A percentile compares a stretch with the other conserved stretches of the same genome.
Conservation (phyloP, 2,888 invertebrate species). For the Drosophila peninsularis region DNA sequence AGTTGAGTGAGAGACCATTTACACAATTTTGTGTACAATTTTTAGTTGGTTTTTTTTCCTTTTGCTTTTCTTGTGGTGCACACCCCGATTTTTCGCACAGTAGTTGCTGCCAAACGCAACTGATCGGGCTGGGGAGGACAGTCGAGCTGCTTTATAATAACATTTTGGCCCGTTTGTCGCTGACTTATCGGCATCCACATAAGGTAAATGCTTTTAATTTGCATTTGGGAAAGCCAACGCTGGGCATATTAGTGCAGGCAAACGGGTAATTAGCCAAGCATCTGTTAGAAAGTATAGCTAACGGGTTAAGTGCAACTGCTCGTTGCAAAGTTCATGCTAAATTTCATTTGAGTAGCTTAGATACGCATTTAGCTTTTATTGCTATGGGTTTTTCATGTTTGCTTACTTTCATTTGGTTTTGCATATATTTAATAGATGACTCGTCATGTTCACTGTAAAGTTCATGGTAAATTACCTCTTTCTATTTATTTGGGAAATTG, state of each 20-base stretch:
- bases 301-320: background rate
- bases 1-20: slow-evolving; percentile 37
- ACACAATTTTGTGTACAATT: slow-evolving; percentile 30
- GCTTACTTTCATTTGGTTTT: background rate
- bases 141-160: slow-evolving; percentile 37
- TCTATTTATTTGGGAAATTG: too few relatives aligned
- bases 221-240: slow-evolving; percentile 32
- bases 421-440: background rate
- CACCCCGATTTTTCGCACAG: slow-evolving; percentile 47
- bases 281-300: slow-evolving; percentile 7
- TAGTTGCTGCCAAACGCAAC: slow-evolving; percentile 46
- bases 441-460: background rate
- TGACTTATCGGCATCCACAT: slow-evolving; percentile 38
- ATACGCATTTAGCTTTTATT: background rate
- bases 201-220: slow-evolving; percentile 49
- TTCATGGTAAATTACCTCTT: background rate
- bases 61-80: slow-evolving; percentile 33
- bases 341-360: background rate
- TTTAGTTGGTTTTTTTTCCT: slow-evolving; percentile 17
- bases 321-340: slow-evolving; percentile 5
- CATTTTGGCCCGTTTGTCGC: slow-evolving; percentile 50
- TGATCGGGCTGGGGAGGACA: slow-evolving; percentile 19
- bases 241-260: slow-evolving; percentile 24
- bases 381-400: background rate
- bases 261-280: background rate